Percentiles rank a stretch among this genome's conserved stretches.
Evolutionary conservation across 1,140 invertebrate genomes (phyloP).

Genomic region (Formica selysi): DNA sequence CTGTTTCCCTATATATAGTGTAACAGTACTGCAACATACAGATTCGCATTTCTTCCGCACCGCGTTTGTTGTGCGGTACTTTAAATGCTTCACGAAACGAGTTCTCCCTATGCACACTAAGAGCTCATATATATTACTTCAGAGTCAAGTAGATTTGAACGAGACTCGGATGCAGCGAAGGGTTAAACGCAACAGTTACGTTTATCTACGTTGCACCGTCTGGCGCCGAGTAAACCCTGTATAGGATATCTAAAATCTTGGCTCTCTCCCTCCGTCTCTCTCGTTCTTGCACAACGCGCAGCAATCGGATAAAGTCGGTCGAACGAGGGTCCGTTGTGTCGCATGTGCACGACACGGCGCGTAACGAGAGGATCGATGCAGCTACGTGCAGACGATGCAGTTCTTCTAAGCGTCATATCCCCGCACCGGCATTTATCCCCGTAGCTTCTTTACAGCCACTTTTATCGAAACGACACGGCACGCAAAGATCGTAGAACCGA

Average conservation of each 20-base stretch:
- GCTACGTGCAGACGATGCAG: slow-evolving; percentile 32
- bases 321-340: not conserved
- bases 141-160: slow-evolving; percentile 34
- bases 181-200: slow-evolving; percentile 30
- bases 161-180: slow-evolving; percentile 1
- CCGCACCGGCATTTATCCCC: slow-evolving; percentile 11
- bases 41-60: not conserved
- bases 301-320: slow-evolving; percentile 42
- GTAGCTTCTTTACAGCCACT: not conserved
- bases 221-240: slow-evolving; percentile 15
- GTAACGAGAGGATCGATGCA: slow-evolving; percentile 34
- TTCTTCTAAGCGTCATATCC: slow-evolving; percentile 32
- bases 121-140: not conserved
- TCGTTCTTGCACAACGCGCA: slow-evolving; percentile 16
- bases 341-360: slow-evolving; percentile 20
- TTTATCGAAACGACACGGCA: not conserved
- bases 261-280: no score
- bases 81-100: not conserved
- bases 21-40: not conserved
- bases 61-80: not conserved
- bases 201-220: slow-evolving; percentile 3
- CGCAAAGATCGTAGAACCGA: slow-evolving; percentile 34
- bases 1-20: not conserved
- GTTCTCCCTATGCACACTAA: not conserved
- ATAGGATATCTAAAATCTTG: slow-evolving; percentile 52